Evolutionary conservation across 2,797 vertebrate genomes (phyloP).

Genomic region (Cirrhinus mrigala): DNA sequence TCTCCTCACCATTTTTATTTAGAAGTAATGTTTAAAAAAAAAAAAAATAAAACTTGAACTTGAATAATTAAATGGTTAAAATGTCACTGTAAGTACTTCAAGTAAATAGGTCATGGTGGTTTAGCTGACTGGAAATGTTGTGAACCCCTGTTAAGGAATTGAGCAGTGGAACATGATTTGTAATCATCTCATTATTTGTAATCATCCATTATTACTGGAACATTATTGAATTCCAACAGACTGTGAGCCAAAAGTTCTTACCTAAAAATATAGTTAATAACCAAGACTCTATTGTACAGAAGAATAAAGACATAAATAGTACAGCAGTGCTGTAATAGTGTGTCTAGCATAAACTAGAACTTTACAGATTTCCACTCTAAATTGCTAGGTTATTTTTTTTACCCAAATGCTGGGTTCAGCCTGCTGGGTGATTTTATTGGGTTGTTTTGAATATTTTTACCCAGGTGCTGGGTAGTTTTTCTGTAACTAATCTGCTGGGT

Average conservation of each 20-base stretch:
- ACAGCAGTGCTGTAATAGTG: background rate
- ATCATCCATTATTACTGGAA: background rate
- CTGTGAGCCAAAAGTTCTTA: background rate
- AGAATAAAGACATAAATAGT: background rate
- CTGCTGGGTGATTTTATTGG: too few relatives aligned
- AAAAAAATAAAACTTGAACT: background rate
- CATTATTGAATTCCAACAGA: background rate
- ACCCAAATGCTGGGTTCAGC: too few relatives aligned
- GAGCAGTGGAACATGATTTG: background rate
- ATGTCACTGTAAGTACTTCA: background rate
- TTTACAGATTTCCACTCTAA: background rate
- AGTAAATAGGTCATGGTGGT: slow-evolving; percentile 6
- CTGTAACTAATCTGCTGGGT: too few relatives aligned
- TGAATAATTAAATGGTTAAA: background rate
- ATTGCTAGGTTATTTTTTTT: too few relatives aligned
- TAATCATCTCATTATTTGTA: slow-evolving; percentile 21
- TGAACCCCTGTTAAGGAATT: background rate
- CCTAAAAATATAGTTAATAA: background rate
- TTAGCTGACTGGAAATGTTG: background rate
- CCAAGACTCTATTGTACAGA: background rate
- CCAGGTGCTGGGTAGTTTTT: too few relatives aligned
- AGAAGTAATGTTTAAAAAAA: background rate
- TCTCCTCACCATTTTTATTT: background rate
- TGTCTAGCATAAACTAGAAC: background rate
- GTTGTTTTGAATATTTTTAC: too few relatives aligned